phyloP scores from a whole-genome alignment of 2,888 invertebrate genomes.

The Drosophila kuntzei region DNA sequence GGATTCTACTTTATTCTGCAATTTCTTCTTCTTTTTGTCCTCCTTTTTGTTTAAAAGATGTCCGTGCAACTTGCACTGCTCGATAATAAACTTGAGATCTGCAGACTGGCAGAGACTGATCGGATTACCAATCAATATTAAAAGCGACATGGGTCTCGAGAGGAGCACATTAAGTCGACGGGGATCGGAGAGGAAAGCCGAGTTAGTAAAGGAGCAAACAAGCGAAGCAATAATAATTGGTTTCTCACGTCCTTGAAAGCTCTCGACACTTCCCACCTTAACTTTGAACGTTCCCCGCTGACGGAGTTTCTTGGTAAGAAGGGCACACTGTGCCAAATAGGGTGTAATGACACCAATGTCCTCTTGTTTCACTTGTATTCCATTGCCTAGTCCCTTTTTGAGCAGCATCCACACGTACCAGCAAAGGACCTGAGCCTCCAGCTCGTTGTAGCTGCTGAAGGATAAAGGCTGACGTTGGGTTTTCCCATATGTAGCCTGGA shows the following conservation, averaged over 20 bases:
- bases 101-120: background rate
- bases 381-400: background rate
- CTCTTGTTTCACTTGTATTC: conserved; percentile 50
- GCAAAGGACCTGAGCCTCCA: background rate
- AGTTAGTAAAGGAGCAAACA: background rate
- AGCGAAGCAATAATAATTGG: background rate
- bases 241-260: conserved; percentile 65
- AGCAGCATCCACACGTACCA: conserved; percentile 1
- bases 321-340: conserved; percentile 83
- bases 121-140: conserved; percentile 3
- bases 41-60: conserved; percentile 1
- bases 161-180: background rate
- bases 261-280: conserved; percentile 89
- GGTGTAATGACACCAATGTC: conserved; percentile 88
- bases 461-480: background rate
- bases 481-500: background rate
- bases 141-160: background rate
- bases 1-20: background rate
- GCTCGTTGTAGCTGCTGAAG: background rate
- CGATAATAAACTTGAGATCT: conserved; percentile 1
- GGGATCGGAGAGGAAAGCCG: background rate
- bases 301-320: conserved; percentile 32
- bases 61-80: conserved; percentile 1
- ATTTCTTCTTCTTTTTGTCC: background rate
- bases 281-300: conserved; percentile 83